Evolutionary conservation across 2,888 invertebrate genomes (phyloP).

Genomic region (Pristionchus arcanus): DNA sequence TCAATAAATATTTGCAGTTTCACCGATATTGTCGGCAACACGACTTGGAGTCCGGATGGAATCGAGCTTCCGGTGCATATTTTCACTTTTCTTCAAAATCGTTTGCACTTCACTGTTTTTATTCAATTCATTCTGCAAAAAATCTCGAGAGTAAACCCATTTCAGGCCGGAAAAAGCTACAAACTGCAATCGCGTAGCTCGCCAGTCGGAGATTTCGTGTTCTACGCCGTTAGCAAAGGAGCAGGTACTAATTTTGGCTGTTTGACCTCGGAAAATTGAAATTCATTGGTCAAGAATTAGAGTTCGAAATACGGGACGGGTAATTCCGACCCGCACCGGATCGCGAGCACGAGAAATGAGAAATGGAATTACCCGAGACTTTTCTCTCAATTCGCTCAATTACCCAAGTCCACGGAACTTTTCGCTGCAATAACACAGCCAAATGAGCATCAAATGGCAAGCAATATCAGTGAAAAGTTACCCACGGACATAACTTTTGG

Average conservation of each 20-base stretch:
- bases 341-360: no score
- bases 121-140: neutral
- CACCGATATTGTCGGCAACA: neutral
- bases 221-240: neutral
- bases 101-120: neutral
- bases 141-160: neutral
- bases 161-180: conserved; percentile 12
- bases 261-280: no score
- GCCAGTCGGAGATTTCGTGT: neutral
- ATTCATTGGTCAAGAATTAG: no score
- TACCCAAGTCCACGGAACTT: no score
- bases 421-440: no score
- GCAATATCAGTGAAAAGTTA: no score
- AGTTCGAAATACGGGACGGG: no score
- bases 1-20: neutral
- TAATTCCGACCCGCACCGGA: no score
- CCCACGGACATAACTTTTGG: no score
- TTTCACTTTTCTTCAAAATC: neutral
- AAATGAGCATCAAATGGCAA: no score
- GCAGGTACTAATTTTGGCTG: neutral
- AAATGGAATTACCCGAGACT: no score
- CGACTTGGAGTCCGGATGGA: neutral
- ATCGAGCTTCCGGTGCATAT: neutral
- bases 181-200: neutral
- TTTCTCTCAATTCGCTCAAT: no score